Base-by-base conservation (phyloP, 1,140 invertebrate genomes). In the Penaeus vannamei region DNA sequence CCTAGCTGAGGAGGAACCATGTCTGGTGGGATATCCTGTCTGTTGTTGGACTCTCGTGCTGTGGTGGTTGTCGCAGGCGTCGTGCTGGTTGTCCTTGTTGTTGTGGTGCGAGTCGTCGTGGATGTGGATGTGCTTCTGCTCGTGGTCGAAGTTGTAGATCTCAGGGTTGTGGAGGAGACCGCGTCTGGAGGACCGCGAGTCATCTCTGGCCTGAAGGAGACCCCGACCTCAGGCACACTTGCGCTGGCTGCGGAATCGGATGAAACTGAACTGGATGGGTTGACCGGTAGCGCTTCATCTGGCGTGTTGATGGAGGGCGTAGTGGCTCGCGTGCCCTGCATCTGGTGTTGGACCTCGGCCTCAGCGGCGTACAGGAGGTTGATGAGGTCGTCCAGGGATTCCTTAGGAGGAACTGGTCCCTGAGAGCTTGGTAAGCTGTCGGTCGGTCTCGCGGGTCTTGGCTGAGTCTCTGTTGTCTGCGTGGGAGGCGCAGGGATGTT, bases 1-100 rank as follows among this genome's bases (percentile, higher is more conserved):
- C 90, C 90, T 4, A 91, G 26, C 19, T 86, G 81, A 10, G 90
- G 86, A 1, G 83, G 79, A 46, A 66, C 46, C 36, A 69, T 76
- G 22, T 66, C 87, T 4, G 53, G 53, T 61, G 32, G 29, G 81
- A 72, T 14, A n/a, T 53, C 12, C 32, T 66, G 53, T 46, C 62
- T 60, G 72, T 26, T 29, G 23, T 46, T n/a, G 42, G 42, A 26
- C 69, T 61, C 17, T 59, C 66, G 7, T 80, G 72, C 20, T 72
- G 66, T 10, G 86, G 69, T 59, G 61, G 36, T 64, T 84, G 66
- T 76, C n/a, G 5, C 32, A 20, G 72, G 26, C 22, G 29, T 76
- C 32, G 53, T 53, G 10, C 53, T 53, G 53, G 53, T 53, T 53
- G 53, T 17, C 53, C 8, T 53, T 1, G 53, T 12, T 14, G 53